Conservation (phyloP, 92 coral and sea anemone genomes). For the Zoanthus solanderi region DNA sequence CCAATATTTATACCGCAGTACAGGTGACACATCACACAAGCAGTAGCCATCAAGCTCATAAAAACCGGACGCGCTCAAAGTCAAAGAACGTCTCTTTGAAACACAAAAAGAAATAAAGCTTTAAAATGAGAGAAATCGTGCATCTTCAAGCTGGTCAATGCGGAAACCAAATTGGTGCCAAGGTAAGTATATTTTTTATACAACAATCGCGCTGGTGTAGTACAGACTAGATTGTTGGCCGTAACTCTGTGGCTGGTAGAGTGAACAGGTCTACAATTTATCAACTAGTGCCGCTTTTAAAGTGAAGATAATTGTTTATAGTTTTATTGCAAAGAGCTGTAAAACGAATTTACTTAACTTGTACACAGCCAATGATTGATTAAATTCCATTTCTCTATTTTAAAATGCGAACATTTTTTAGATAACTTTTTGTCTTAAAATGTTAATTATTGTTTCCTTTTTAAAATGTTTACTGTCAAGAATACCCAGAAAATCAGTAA, state of each 20-base stretch:
- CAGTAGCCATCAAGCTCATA: not conserved
- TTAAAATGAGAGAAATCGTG: constrained; percentile 88
- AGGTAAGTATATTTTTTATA: constrained; percentile 60
- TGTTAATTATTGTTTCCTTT: not conserved
- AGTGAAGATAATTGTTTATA: not conserved
- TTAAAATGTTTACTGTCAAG: not conserved
- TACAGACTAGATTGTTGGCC: not conserved
- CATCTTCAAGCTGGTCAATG: constrained; percentile 96
- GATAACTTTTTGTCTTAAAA: not conserved
- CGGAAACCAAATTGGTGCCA: constrained; percentile 96
- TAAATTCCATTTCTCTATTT: not conserved
- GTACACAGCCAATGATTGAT: not conserved
- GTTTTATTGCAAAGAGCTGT: not conserved
- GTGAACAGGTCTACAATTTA: not conserved
- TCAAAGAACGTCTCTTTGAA: not conserved
- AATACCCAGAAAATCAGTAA: not conserved
- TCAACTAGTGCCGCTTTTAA: not conserved
- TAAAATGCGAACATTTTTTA: not conserved
- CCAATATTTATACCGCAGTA: constrained; percentile 36
- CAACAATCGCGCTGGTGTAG: not conserved
- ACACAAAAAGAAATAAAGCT: not conserved
- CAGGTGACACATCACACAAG: constrained; percentile 25
- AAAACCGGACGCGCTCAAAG: not conserved
- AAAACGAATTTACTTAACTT: not conserved
- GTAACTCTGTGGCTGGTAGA: not conserved